A percentile compares a stretch with the other conserved stretches of the same genome.
Conservation (phyloP, 2,113 vertebrate species). For the Lonchura striata region DNA sequence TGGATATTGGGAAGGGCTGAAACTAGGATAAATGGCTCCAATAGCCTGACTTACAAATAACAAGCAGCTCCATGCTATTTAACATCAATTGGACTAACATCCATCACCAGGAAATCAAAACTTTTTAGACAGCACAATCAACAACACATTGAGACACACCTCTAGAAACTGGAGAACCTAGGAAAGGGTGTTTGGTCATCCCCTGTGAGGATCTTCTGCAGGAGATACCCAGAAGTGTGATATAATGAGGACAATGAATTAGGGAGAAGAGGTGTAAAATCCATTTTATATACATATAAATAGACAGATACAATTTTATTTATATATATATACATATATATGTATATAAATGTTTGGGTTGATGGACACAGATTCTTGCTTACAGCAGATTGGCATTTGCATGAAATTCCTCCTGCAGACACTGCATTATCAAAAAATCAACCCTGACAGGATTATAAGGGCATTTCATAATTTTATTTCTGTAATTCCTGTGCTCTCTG, state of each 20-base stretch:
- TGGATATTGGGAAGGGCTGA: conserved; percentile 44
- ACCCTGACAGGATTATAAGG: not conserved
- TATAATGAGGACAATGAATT: not conserved
- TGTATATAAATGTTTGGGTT: not conserved
- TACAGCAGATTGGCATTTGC: not conserved
- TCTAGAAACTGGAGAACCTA: not conserved
- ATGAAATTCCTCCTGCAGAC: not conserved
- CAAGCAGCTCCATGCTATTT: conserved; percentile 30
- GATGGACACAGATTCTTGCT: not conserved
- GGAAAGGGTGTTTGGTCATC: not conserved
- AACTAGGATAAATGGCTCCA: conserved; percentile 63
- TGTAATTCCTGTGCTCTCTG: not conserved
- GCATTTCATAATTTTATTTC: not conserved
- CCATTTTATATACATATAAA: not conserved
- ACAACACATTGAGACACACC: not conserved
- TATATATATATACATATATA: not conserved
- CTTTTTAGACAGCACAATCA: conserved; percentile 25
- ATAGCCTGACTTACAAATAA: conserved; percentile 54
- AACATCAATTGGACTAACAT: conserved; percentile 42
- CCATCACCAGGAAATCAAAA: conserved; percentile 43
- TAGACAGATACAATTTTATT: too few relatives aligned
- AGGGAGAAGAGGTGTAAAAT: not conserved
- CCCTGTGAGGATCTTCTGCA: not conserved
- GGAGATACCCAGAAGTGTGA: not conserved
- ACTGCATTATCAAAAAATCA: not conserved